Percentiles rank a stretch among this genome's conserved stretches.
These are phyloP conservation scores for Macrosiphum euphorbiae DNA, from an alignment of 2,888 invertebrate genomes.

Conservation along the genomic window DNA sequence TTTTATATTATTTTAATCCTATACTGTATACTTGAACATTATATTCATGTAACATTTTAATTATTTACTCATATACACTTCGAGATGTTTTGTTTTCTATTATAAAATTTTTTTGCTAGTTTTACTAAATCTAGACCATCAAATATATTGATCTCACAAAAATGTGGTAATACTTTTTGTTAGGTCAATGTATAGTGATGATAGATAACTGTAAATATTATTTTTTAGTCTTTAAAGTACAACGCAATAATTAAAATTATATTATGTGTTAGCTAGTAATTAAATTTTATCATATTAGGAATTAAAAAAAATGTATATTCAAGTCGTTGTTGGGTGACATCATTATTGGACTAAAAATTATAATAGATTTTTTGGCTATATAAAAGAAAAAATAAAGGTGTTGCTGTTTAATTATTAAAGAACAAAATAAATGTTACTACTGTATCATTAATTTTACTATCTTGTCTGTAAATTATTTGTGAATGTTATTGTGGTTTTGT, in stretches of 20 bases:
- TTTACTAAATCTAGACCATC: not conserved
- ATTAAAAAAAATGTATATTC: not conserved
- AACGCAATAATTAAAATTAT: not conserved
- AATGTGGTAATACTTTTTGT: not conserved
- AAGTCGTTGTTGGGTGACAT: not conserved
- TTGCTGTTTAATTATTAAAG: not conserved
- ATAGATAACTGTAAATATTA: not conserved
- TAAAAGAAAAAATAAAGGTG: not conserved
- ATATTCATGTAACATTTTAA: not conserved
- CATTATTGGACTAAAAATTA: slow-evolving; percentile 1
- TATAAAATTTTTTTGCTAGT: not conserved
- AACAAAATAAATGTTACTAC: not conserved
- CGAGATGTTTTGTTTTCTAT: not conserved
- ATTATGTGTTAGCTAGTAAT: not conserved
- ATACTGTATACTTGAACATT: not conserved
- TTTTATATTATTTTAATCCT: slow-evolving; percentile 37
- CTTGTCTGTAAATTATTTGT: not conserved
- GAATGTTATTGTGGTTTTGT: not conserved
- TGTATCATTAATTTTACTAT: not conserved
- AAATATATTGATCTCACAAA: not conserved
- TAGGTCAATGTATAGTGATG: not conserved
- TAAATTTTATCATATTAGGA: not conserved
- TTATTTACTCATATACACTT: not conserved
- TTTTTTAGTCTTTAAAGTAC: not conserved
- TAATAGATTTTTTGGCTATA: not conserved